Percentiles rank a stretch among this genome's conserved stretches.
Conservation (phyloP, 2,888 invertebrate species). For the Encarsia formosa region DNA sequence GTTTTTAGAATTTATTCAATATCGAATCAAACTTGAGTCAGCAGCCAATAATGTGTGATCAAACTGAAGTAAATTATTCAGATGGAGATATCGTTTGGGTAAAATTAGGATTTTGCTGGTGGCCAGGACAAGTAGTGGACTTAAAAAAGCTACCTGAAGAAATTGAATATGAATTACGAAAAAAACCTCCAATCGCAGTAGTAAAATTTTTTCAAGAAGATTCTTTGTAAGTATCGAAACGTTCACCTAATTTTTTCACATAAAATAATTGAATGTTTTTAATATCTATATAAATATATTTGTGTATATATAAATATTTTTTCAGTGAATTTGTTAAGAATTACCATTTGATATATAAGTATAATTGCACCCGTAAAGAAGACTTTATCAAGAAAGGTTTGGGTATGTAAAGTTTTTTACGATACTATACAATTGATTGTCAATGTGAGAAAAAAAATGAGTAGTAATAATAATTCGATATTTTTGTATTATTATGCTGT, state of each 20-base stretch:
- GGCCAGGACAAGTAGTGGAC: slow-evolving; percentile 77
- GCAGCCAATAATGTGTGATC: slow-evolving; percentile 77
- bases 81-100: slow-evolving; percentile 84
- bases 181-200: slow-evolving; percentile 70
- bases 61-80: slow-evolving; percentile 63
- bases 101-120: slow-evolving; percentile 76
- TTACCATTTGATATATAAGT: slow-evolving; percentile 67
- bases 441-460: too few relatives aligned
- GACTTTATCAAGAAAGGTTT: slow-evolving; percentile 80
- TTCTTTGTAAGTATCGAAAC: slow-evolving; percentile 64
- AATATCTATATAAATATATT: background rate
- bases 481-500: too few relatives aligned
- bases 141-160: slow-evolving; percentile 64
- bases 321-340: slow-evolving; percentile 78
- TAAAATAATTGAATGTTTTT: background rate
- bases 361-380: slow-evolving; percentile 72
- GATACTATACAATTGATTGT: too few relatives aligned
- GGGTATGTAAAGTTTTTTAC: too few relatives aligned
- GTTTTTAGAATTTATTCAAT: too few relatives aligned
- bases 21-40: too few relatives aligned
- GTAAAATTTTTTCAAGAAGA: slow-evolving; percentile 85
- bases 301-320: slow-evolving; percentile 38
- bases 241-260: background rate
- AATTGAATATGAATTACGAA: slow-evolving; percentile 60
- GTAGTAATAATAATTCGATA: too few relatives aligned